phyloP scores from a whole-genome alignment of 2,797 vertebrate genomes.

The Tadarida brasiliensis region DNA sequence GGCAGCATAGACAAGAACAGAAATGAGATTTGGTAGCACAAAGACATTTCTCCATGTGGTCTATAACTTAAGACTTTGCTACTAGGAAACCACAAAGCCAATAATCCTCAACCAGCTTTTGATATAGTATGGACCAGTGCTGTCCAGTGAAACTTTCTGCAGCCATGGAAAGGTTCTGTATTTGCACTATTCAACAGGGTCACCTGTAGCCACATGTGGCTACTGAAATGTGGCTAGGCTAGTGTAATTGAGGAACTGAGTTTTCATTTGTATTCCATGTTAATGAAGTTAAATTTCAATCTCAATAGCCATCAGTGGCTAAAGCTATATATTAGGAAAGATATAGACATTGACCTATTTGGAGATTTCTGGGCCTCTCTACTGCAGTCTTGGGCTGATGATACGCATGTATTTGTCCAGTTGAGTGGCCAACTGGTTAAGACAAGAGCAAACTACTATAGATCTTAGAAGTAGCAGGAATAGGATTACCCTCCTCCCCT shows the following conservation, averaged over 20 bases:
- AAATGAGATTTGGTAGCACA: neutral
- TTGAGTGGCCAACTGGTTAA: neutral
- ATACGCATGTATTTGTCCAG: neutral
- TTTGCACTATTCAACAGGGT: neutral
- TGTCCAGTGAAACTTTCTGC: neutral
- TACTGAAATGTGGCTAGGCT: neutral
- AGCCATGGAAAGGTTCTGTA: neutral
- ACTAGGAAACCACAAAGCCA: slow-evolving; percentile 1
- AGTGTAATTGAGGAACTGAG: neutral
- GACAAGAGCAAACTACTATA: neutral
- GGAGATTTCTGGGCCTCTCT: neutral
- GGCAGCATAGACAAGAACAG: neutral
- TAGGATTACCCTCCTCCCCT: neutral
- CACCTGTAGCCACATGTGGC: neutral
- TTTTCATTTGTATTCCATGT: slow-evolving; percentile 35
- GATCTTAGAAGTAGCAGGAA: neutral
- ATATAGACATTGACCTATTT: neutral
- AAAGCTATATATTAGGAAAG: neutral
- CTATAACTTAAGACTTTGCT: slow-evolving; percentile 4
- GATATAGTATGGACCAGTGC: neutral
- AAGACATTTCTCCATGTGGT: neutral
- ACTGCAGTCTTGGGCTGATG: neutral
- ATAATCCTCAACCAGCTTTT: slow-evolving; percentile 13
- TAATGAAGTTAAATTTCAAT: slow-evolving; percentile 43
- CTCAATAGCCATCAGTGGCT: neutral